Evolutionary conservation across 2,113 vertebrate genomes (phyloP), one percentile per base, ranked within the genome.

Genomic region (Falcunculus frontatus): DNA sequence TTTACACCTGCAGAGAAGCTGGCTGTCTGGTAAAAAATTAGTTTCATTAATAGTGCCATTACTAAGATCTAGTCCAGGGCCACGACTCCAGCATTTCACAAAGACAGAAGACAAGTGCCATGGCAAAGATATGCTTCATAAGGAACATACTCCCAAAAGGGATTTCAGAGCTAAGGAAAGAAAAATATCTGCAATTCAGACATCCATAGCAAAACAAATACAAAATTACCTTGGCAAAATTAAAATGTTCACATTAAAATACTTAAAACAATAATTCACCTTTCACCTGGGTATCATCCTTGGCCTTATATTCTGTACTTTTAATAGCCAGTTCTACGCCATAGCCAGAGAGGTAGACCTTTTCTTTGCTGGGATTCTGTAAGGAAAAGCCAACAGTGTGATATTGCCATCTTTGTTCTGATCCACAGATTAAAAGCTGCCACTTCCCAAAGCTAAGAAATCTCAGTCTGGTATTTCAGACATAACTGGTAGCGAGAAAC

Each of bases 231-330:
- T 80, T 69, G 13, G 23, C 6, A 11, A 77, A 92, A 93, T 55
- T 14, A 19, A 75, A 75, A 35, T 6, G 11, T 52, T 76, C 22
- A 44, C 41, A 30, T 25, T 25, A 26, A 67, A 81, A 35, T 32
- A 79, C 3, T 84, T 69, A 15, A 90, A 88, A 50, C 12, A 90
- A 27, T 88, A 96, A 96, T 97, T 98, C 97, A 99, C 99, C 99
- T 99, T 99, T 99, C 97, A 99, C 99, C 98, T 99, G 99, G 41
- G 99, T 99, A 98, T 99, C 99, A 75, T 99, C 99, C 97, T 99
- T 99, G 79, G 99, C 99, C 95, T 99, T 99, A 96, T 99, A 99
- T 95, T 99, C 99, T 89, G 99, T 99, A 98, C 98, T 99, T 97
- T 99, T 99, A 96, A 99, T 99, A 81, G 99, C 99, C 96, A 99